These are phyloP conservation scores for Trissolcus japonicus DNA, from an alignment of 2,888 invertebrate species.

Conservation along the genomic window DNA sequence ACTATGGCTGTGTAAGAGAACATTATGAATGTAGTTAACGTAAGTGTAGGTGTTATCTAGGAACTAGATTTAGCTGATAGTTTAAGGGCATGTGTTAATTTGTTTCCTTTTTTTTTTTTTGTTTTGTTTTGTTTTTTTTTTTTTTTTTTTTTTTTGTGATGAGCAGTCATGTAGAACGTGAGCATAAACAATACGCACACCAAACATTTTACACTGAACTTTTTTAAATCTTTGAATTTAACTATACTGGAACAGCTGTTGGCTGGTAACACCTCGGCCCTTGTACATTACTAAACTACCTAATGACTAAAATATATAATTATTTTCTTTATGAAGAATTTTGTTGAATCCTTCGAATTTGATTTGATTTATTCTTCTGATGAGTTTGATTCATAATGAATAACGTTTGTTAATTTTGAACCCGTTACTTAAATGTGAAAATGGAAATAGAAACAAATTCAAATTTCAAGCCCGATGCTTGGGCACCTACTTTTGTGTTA, in stretches of 20 bases:
- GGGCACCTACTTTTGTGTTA: not conserved
- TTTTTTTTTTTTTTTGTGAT: conserved; percentile 64
- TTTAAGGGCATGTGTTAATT: conserved; percentile 66
- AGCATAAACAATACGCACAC: conserved; percentile 10
- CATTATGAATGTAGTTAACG: conserved; percentile 74
- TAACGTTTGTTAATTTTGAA: conserved; percentile 14
- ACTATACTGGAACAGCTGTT: conserved; percentile 37
- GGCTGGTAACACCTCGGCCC: conserved; percentile 62
- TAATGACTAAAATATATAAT: conserved; percentile 70
- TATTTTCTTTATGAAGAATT: conserved; percentile 67
- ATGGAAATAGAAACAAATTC: not conserved
- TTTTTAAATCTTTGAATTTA: not conserved
- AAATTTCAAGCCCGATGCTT: not conserved
- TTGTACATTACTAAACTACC: conserved; percentile 73
- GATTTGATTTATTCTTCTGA: conserved; percentile 20
- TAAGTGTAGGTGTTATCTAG: conserved; percentile 75
- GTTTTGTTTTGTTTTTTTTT: conserved; percentile 65
- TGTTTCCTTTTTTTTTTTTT: too few relatives aligned
- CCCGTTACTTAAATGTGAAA: conserved; percentile 35
- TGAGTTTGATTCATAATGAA: conserved; percentile 1
- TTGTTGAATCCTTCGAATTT: conserved; percentile 22
- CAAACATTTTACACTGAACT: conserved; percentile 2
- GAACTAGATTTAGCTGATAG: conserved; percentile 73
- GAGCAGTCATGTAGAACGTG: conserved; percentile 40
- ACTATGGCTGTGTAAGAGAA: conserved; percentile 76